These are phyloP conservation scores for Carterocephalus palaemon DNA, from an alignment of 2,888 invertebrate species.

Conservation along the genomic window DNA sequence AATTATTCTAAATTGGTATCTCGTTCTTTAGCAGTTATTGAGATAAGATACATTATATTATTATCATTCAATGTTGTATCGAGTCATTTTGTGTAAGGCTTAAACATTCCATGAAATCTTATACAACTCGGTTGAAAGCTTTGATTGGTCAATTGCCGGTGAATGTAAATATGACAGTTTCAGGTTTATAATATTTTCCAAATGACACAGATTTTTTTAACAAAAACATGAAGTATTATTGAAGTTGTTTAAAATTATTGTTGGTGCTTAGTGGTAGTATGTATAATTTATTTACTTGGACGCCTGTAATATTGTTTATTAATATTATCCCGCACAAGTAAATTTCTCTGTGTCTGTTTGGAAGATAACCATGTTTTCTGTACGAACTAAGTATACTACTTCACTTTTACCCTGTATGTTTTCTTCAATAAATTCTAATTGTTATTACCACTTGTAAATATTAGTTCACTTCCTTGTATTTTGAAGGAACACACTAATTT, in stretches of 20 bases:
- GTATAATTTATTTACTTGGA: constrained; percentile 28
- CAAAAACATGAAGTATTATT: no score
- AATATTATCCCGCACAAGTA: background rate
- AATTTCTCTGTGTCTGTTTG: constrained; percentile 35
- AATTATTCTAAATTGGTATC: background rate
- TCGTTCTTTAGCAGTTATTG: constrained; percentile 1
- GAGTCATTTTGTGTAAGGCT: constrained; percentile 63
- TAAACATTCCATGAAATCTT: constrained; percentile 74
- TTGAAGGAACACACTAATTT: constrained; percentile 51
- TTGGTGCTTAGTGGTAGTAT: constrained; percentile 38
- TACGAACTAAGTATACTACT: constrained; percentile 27
- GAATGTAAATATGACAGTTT: constrained; percentile 38
- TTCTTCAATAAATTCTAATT: constrained; percentile 36
- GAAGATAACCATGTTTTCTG: constrained; percentile 37
- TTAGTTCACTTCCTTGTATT: constrained; percentile 63
- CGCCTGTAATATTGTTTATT: constrained; percentile 40
- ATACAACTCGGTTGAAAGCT: constrained; percentile 60
- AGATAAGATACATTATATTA: constrained; percentile 26
- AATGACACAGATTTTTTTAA: constrained; percentile 34
- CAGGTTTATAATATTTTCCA: constrained; percentile 38
- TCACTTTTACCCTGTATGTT: constrained; percentile 32
- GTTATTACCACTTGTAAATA: constrained; percentile 64
- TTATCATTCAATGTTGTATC: constrained; percentile 48
- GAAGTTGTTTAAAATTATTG: background rate
- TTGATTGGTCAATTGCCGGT: constrained; percentile 55